Base-by-base conservation (phyloP, 1,140 invertebrate genomes). In the Cepaea nemoralis region DNA sequence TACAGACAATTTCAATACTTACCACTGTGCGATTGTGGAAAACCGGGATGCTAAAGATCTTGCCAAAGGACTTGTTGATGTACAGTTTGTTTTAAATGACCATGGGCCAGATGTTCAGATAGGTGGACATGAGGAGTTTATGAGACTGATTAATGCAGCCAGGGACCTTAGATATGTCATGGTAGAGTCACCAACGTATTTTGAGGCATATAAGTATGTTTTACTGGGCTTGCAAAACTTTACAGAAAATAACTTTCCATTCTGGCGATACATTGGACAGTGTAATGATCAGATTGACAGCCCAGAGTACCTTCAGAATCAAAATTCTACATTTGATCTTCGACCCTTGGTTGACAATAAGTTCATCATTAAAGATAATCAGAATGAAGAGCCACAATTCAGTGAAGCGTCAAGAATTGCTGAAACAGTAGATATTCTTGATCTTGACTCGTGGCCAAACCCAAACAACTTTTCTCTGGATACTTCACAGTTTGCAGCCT, bases 1-100 rank as follows among this genome's bases (percentile, higher is more conserved):
- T 0, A 90, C 84, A 16, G 93, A 95, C 86, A 92, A 94, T 70
- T 96, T 96, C 88, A 89, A 93, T 40, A 93, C 93, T 42, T 79
- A 73, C 37, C 91, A 95, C 48, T 93, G 95, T 84, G 95, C 93
- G 27, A 94, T 93, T 0, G 94, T 96, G 33, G 87, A 92, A 8
- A 92, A 94, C 40, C 91, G 94, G 66, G 92, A 95, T 55, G 45
- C 89, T 35, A 71, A 85, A 37, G 77, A 86, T 0, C 76, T 90
- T 14, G 63, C 78, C 55, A 78, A 85, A 19, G 89, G 89, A 66
- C 75, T 85, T 5, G 33, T 90, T 22, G 83, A 87, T 76, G 81
- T 89, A 14, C 88, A 93, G 93, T 91, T 92, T 88, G 50, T 81
- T 14, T 37, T 77, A 48, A 42, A 78, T 48, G 39, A 10, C 16